Base-by-base conservation (phyloP, 1,140 invertebrate species). In the Drosophila hydei region DNA sequence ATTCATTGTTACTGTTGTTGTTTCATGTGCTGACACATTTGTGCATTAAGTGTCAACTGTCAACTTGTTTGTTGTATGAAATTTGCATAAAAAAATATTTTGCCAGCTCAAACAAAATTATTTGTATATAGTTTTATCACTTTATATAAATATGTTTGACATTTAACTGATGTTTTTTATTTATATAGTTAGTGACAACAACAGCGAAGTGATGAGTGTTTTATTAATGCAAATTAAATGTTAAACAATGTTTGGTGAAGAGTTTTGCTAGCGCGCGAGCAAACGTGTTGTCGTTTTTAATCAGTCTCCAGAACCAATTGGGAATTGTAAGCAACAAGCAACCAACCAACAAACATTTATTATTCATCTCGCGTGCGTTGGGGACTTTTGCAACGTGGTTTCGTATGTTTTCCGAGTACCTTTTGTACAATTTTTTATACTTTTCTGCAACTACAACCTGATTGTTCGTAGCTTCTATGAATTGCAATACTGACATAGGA, bases 1-100 rank as follows among this genome's bases (percentile, higher is more conserved):
- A 33, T 33, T 27, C 50, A 70, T 4, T 56, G n/a, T 40, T 36
- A 33, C 19, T 27, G 33, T 23, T 68, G 59, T 55, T 78, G 45
- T 58, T 81, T 51, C 48, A 12, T 69, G 55, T 84, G 75, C 54
- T 69, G 67, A 79, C 79, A 76, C 51, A 63, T 58, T 72, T 84
- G 64, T 67, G 76, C 75, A 77, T 81, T 73, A 77, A 80, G 72
- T 75, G 48, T 11, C 54, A 56, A 11, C 60, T 60, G 72, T 59
- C 69, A 65, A 8, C 45, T 52, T 59, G 61, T 72, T 65, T 67
- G 23, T 52, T 45, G 45, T 27, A 40, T 64, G 23, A 7, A 58
- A 64, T 55, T 51, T 56, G 42, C 61, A 65, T 51, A 71, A 60
- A 79, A 73, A 74, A 65, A 55, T 30, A 64, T 62, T 61, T 16